Base-by-base conservation (phyloP, 1,140 invertebrate genomes). In the Zaprionus africanus region DNA sequence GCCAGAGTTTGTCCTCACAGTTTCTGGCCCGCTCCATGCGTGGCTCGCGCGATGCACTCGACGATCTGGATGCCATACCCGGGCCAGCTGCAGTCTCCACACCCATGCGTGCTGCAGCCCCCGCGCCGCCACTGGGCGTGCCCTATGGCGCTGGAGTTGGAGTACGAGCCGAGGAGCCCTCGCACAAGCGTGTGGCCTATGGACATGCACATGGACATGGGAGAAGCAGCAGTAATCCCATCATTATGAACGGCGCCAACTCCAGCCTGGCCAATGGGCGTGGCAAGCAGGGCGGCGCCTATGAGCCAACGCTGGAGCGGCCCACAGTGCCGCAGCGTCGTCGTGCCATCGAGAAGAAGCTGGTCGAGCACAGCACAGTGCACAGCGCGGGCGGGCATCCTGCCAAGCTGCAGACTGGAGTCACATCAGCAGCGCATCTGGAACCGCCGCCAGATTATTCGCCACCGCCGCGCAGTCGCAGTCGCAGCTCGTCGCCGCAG, bases 401-500 rank as follows among this genome's bases (percentile, higher is more conserved):
- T 34, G 19, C 19, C 19, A 65, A 65, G 62, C 13, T 65, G 19
- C 67, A 7, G 43, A 3, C 28, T 17, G 46, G 28, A 53, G 66
- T 53, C 61, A 36, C 1, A 22, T 22, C 69, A 2, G 31, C 41
- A 5, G 59, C n/a, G 1, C 76, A 88, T 1, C 13, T 82, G 62
- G 95, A 96, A 81, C 95, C 95, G 5, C 95, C 95, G 17, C 95
- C 95, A 2, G 95, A 96, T 82, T 96, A 96, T 83, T 96, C 95
- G 3, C 95, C 95, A 2, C 95, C 95, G 2, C 93, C 94, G 41
- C 93, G 93, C 38, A 93, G 93, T 19, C 82, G 83, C 63, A 86
- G 93, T 24, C 82, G 82, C 22, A 93, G 94, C 71, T 93, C 93
- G 1, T 93, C 94, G 24, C 87, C 91, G 12, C 86, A 85, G 69